Evolutionary conservation across 2,113 vertebrate species (phyloP).

Genomic region (Amphilophus citrinellus): DNA sequence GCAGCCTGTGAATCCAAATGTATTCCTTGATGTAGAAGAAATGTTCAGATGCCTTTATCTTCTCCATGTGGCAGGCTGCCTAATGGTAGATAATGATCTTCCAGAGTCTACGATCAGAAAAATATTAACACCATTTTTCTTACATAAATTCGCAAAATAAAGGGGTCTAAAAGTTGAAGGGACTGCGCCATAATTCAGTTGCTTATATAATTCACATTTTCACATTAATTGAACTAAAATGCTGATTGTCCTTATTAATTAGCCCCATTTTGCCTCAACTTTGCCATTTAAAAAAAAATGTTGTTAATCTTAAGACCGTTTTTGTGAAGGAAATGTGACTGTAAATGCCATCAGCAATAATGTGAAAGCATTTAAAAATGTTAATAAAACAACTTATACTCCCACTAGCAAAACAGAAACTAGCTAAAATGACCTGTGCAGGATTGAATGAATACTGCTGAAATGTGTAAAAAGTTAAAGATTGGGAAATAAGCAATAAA

Average conservation of each 20-base stretch:
- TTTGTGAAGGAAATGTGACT: background rate
- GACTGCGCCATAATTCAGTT: background rate
- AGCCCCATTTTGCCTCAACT: background rate
- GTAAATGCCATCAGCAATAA: background rate
- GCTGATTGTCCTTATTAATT: background rate
- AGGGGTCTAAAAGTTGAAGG: background rate
- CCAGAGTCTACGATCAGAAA: background rate
- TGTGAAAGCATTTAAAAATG: background rate
- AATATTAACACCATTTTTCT: background rate
- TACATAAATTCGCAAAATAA: background rate
- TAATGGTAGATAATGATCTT: background rate
- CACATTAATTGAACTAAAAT: no score
- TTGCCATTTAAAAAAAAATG: background rate
- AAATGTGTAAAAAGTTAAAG: background rate
- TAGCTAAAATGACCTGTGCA: background rate
- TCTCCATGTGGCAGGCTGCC: background rate
- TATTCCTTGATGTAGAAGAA: constrained; percentile 21
- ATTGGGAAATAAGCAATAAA: no score
- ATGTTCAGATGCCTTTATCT: background rate
- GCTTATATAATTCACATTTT: background rate
- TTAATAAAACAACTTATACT: background rate
- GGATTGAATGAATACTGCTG: background rate
- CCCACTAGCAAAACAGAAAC: background rate
- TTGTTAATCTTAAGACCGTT: background rate
- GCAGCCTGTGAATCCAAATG: constrained; percentile 38